phyloP scores from a whole-genome alignment of 2,888 invertebrate genomes.

The Thereva nobilitata region DNA sequence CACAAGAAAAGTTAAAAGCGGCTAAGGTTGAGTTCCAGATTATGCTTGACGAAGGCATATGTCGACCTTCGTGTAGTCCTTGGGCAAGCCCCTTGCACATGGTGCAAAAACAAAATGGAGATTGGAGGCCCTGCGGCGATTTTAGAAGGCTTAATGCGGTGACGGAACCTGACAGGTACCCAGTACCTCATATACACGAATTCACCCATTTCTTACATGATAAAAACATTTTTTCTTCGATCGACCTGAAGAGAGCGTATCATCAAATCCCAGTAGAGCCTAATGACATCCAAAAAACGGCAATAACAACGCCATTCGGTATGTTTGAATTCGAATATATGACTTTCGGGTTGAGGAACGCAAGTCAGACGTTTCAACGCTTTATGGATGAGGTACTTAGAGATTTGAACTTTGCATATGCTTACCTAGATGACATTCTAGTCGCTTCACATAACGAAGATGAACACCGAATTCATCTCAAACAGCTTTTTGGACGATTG shows the following conservation, averaged over 20 bases:
- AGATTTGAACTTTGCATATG: background rate
- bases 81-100: constrained; percentile 8
- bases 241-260: background rate
- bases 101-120: background rate
- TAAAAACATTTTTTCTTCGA: background rate
- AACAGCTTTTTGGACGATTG: background rate
- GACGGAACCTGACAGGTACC: background rate
- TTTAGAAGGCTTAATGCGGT: background rate
- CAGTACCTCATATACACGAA: background rate
- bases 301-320: constrained; percentile 50
- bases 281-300: constrained; percentile 36
- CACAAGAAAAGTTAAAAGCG: no score
- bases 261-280: no score
- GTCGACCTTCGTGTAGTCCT: background rate
- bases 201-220: background rate
- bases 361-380: background rate
- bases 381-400: background rate
- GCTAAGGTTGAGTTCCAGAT: no score
- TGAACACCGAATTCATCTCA: background rate
- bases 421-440: background rate
- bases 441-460: background rate
- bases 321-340: constrained; percentile 48
- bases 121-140: constrained; percentile 4
- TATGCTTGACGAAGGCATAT: no score
- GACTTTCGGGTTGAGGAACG: constrained; percentile 49